Evolutionary conservation across 2,113 vertebrate genomes (phyloP).

Genomic region (Anthoscopus minutus): DNA sequence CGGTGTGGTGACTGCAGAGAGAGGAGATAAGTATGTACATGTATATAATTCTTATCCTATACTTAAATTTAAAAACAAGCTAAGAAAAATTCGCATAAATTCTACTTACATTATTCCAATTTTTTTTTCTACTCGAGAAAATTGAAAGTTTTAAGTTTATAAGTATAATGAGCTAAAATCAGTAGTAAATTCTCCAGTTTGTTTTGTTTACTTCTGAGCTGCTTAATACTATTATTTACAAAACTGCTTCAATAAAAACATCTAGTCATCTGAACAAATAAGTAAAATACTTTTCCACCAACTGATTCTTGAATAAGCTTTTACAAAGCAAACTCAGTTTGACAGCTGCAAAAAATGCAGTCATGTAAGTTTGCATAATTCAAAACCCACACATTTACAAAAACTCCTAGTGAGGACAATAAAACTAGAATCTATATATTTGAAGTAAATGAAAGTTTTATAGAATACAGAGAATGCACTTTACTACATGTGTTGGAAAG

Average conservation of each 20-base stretch:
- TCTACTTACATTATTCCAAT: background rate
- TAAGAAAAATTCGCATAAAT: background rate
- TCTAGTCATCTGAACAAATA: background rate
- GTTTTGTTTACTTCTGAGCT: background rate
- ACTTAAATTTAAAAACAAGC: background rate
- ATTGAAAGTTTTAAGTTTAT: background rate
- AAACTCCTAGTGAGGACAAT: background rate
- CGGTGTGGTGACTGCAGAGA: background rate
- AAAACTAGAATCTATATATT: background rate
- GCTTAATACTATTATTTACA: background rate
- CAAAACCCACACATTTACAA: background rate
- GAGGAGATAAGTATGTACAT: rapidly evolving
- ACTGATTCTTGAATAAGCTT: background rate
- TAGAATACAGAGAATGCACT: background rate
- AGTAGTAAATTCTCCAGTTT: background rate
- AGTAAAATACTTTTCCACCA: background rate
- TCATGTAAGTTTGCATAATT: background rate
- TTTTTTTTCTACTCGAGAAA: rapidly evolving
- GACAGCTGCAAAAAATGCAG: background rate
- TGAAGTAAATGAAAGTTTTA: background rate
- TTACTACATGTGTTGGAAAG: background rate
- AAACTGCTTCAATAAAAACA: background rate
- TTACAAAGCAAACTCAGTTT: background rate
- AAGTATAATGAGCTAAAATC: background rate
- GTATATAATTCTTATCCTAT: background rate